Percentiles rank a stretch among this genome's conserved stretches.
Conservation (phyloP, 2,797 vertebrate species). For the Prunella strophiata region DNA sequence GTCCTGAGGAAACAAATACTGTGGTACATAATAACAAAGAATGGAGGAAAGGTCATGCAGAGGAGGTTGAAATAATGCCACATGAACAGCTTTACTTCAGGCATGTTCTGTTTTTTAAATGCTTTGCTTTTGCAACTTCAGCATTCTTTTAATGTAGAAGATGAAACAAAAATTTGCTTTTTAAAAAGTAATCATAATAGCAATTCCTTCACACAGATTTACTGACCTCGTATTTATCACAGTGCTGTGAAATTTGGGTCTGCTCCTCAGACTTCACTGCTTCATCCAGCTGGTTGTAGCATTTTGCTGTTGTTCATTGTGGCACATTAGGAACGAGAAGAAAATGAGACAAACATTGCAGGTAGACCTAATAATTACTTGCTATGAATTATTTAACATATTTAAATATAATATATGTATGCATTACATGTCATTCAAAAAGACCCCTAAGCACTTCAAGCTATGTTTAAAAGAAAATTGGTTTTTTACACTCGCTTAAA, state of each 20-base stretch:
- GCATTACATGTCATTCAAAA: constrained; percentile 11
- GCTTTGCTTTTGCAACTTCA: constrained; percentile 33
- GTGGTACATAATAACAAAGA: background rate
- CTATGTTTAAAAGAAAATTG: constrained; percentile 10
- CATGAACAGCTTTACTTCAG: constrained; percentile 34
- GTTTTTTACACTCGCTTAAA: constrained; percentile 61
- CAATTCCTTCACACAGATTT: background rate
- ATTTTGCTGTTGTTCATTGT: background rate
- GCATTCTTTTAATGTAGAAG: constrained; percentile 38
- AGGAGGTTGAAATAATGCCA: background rate
- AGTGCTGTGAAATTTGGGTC: background rate
- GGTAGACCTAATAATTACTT: constrained; percentile 16
- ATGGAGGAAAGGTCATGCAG: constrained; percentile 12
- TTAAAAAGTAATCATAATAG: background rate
- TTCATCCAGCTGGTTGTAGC: background rate
- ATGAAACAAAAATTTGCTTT: constrained; percentile 25
- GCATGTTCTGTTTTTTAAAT: constrained; percentile 32
- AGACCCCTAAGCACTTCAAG: constrained; percentile 27
- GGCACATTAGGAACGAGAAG: background rate
- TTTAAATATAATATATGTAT: background rate
- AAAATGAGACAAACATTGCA: background rate
- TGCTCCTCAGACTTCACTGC: background rate
- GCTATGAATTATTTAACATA: background rate
- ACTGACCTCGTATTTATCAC: background rate
- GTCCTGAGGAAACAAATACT: constrained; percentile 11